Base-by-base conservation (phyloP, 2,888 invertebrate genomes). In the Plemyria rubiginata region DNA sequence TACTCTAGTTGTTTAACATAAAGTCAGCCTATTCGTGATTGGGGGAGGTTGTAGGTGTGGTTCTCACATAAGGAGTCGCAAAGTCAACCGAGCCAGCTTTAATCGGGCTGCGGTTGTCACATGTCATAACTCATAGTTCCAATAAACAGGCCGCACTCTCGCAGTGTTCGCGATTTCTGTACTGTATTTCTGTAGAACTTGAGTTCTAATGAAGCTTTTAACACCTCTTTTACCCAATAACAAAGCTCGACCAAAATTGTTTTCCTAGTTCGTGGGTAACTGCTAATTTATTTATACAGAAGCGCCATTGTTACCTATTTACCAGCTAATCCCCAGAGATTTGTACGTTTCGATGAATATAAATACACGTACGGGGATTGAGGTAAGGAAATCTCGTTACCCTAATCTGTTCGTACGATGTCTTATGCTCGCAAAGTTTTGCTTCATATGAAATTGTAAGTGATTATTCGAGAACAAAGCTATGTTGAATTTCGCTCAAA, bases 351-450 rank as follows among this genome's bases (percentile, higher is more conserved):
- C 63, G 54, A 66, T 66, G 66, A 66, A 66, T 66, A 62, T 66
- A 66, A 60, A 62, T 66, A 62, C 56, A 60, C 59, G 57, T 60
- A 22, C 36, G 54, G 36, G 46, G 57, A 62, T 60, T 60, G 56
- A 51, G 51, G 63, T 66, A 66, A 48, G 51, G 66, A 63, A 66
- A 66, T 66, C 66, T 57, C 52, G 57, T 66, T 63, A 63, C 48
- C 54, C 43, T 63, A 66, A 63, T 63, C 66, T 61, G 56, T 55
- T 54, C 57, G 32, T 57, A 50, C 59, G 54, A 13, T 51, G 54
- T 51, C 62, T 66, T 57, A 38, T 48, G 50, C 54, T 56, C 38
- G 15, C 59, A 51, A 60, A 62, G 58, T 65, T 61, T 51, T 58
- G 58, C 58, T 52, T 60, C 22, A 13, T 59, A 65, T 56, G 58